A percentile compares a stretch with the other conserved stretches of the same genome.
phyloP scores from a whole-genome alignment of 2,113 vertebrate genomes.

The Osmerus mordax region DNA sequence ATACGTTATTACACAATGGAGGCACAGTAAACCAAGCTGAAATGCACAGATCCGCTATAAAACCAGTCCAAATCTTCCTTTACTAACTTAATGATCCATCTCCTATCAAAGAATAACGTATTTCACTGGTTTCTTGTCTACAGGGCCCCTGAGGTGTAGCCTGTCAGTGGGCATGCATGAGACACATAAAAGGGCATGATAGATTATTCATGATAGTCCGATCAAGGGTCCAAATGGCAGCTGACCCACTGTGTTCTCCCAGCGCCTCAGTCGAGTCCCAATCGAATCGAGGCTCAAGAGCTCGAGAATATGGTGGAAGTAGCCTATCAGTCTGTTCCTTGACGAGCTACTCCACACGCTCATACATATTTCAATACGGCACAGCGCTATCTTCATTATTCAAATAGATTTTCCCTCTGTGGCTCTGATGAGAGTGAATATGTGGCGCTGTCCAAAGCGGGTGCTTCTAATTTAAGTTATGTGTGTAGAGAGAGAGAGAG shows the following conservation, averaged over 20 bases:
- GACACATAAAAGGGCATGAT: constrained; percentile 24
- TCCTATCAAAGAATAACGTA: too few relatives aligned
- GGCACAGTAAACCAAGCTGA: too few relatives aligned
- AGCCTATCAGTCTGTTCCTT: constrained; percentile 33
- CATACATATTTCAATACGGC: constrained; percentile 56
- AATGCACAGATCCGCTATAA: too few relatives aligned
- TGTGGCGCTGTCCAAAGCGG: not conserved
- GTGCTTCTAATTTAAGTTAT: constrained; percentile 2
- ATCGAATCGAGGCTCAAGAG: not conserved
- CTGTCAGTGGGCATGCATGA: not conserved
- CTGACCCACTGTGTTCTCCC: constrained; percentile 2
- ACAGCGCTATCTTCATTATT: constrained; percentile 43
- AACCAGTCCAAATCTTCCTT: too few relatives aligned
- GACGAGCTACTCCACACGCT: constrained; percentile 40
- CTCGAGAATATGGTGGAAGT: constrained; percentile 24
- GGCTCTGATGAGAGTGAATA: constrained; percentile 18
- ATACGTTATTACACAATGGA: too few relatives aligned
- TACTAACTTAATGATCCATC: too few relatives aligned
- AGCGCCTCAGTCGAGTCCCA: constrained; percentile 30
- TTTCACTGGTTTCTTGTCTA: too few relatives aligned
- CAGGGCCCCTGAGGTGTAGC: too few relatives aligned
- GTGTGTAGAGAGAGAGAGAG: not conserved
- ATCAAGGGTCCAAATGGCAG: not conserved
- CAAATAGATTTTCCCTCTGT: constrained; percentile 35
- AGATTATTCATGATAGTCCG: constrained; percentile 24